A percentile compares a stretch with the other conserved stretches of the same genome.
Evolutionary conservation across 2,797 vertebrate genomes (phyloP).

Genomic region (Danio aesculapii): DNA sequence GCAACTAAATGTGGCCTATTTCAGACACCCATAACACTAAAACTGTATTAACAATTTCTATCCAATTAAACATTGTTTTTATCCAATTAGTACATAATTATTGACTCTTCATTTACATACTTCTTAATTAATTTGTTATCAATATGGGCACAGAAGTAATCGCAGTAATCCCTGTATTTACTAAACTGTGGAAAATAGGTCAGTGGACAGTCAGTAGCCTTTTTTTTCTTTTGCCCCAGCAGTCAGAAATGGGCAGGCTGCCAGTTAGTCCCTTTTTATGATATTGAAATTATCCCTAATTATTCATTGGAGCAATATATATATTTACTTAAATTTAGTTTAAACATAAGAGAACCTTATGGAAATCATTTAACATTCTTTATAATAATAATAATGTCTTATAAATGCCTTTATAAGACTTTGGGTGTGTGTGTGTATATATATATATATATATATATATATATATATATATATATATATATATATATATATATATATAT

Average conservation of each 20-base stretch:
- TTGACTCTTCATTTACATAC: conserved; percentile 42
- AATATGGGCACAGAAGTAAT: conserved; percentile 42
- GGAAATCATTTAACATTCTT: too few species aligned
- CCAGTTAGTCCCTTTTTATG: conserved; percentile 38
- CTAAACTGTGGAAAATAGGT: conserved; percentile 62
- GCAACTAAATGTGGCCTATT: not conserved
- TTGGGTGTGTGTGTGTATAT: too few species aligned
- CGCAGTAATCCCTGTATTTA: conserved; percentile 49
- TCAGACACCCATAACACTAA: not conserved
- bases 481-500: too few species aligned
- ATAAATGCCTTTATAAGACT: too few species aligned
- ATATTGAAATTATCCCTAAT: not conserved
- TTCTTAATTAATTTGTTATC: conserved; percentile 49
- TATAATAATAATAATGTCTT: too few species aligned
- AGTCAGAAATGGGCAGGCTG: conserved; percentile 50
- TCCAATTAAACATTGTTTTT: not conserved
- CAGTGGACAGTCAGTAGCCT: conserved; percentile 53
- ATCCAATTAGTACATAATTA: not conserved
- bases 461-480: too few species aligned
- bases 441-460: too few species aligned
- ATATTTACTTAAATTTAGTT: not conserved
- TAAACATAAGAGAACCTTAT: not conserved
- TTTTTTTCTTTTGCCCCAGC: conserved; percentile 1
- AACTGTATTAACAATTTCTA: not conserved
- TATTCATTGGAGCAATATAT: not conserved